Base-by-base conservation (phyloP, 35 echinoderm and acorn worm genomes). In the Apostichopus californicus region DNA sequence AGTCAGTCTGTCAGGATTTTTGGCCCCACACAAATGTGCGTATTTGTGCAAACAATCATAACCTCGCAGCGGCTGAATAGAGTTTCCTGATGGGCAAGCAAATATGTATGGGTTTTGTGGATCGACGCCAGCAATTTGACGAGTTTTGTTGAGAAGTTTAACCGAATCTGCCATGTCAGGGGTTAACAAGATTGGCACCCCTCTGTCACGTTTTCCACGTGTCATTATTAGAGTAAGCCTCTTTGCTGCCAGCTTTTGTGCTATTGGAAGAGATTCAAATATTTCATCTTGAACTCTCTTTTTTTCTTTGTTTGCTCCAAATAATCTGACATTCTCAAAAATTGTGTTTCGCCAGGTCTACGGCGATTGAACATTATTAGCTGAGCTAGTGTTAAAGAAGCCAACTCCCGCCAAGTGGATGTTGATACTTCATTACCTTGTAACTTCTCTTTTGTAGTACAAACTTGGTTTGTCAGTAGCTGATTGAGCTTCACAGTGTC, bases 351-450 rank as follows among this genome's bases (percentile, higher is more conserved):
- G 46, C 88, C 87, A 64, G 93, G 93, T 2, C 88, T 53, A 25
- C 93, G 10, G 26, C 93, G 22, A 24, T 94, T 94, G 21, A 90
- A 94, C 8, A 91, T 53, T 25, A 94, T 94, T 1, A 94, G 8
- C 15, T 91, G 87, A 2, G 87, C 59, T 4, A 94, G 93, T 34
- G 93, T 92, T 28, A 94, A 2, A 15, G 71, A 34, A 64, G 93
- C 60, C 18, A 90, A 77, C 86, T 92, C 59, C 23, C 56, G 12
- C 55, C 85, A 87, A 46, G 63, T 9, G 18, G 85, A 23, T 24
- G 66, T 5, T 54, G 64, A 60, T 28, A 89, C 77, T 6, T 66
- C 93, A 72, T 70, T 55, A 26, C 55, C 5, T 24, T 91, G 56
- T 77, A 81, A 82, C 73, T 83, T 15, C 54, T 65, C 10, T 20